These are phyloP conservation scores for Himalopsyche tibetana DNA, from an alignment of 2,888 invertebrate species.

Conservation along the genomic window DNA sequence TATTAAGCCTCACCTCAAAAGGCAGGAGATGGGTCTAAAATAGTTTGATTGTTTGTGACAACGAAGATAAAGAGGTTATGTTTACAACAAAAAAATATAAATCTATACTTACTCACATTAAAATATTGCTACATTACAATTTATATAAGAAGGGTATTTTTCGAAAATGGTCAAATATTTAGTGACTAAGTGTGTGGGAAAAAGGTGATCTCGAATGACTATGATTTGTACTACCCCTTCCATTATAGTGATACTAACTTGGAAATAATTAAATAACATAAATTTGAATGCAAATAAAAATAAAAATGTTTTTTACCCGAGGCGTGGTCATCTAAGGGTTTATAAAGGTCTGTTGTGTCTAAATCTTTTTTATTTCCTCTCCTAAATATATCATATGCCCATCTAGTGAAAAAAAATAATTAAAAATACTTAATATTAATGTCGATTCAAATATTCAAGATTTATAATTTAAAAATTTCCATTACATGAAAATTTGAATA, in stretches of 20 bases:
- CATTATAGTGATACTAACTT: too few relatives aligned
- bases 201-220: too few relatives aligned
- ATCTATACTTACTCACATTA: too few relatives aligned
- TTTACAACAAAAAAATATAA: too few relatives aligned
- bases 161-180: too few relatives aligned
- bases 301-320: slow-evolving; percentile 72
- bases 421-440: not conserved
- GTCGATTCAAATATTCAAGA: not conserved
- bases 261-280: not conserved
- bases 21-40: not conserved
- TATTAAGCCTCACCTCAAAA: not conserved
- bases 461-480: too few relatives aligned
- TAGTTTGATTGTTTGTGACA: not conserved
- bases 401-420: slow-evolving; percentile 74
- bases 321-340: slow-evolving; percentile 82
- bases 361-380: slow-evolving; percentile 82
- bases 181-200: too few relatives aligned
- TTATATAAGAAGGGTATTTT: too few relatives aligned
- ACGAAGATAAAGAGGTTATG: not conserved
- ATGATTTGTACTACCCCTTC: too few relatives aligned
- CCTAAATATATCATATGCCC: slow-evolving; percentile 83
- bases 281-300: not conserved
- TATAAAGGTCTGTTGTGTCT: slow-evolving; percentile 81
- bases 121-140: too few relatives aligned
- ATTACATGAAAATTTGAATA: too few relatives aligned